Conservation (phyloP, 2,888 invertebrate genomes). For the Caenorhabditis becei region DNA sequence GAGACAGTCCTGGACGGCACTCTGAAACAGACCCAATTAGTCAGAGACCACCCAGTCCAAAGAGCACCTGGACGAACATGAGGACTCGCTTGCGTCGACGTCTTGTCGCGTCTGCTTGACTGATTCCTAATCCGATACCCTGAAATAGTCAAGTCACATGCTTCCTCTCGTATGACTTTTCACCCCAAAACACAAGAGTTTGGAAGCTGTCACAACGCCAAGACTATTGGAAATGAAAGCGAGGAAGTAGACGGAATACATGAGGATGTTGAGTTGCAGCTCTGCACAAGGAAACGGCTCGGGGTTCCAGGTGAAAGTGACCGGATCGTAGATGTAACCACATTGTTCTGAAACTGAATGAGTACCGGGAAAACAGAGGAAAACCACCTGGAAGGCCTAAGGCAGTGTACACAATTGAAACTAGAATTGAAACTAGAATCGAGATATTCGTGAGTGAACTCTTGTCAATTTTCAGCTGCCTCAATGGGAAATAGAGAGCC, state of each 20-base stretch:
- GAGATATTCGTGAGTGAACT: slow-evolving; percentile 20
- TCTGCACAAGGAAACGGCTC: slow-evolving; percentile 32
- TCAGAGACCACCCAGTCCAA: neutral
- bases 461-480: slow-evolving; percentile 22
- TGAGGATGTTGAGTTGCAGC: slow-evolving; percentile 16
- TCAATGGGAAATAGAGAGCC: slow-evolving; percentile 37
- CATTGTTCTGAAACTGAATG: slow-evolving; percentile 33
- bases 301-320: slow-evolving; percentile 28
- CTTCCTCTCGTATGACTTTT: neutral
- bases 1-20: slow-evolving; percentile 20
- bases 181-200: slow-evolving; percentile 30
- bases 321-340: slow-evolving; percentile 39
- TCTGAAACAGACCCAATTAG: slow-evolving; percentile 12
- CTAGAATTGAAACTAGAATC: slow-evolving; percentile 2
- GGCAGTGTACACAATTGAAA: slow-evolving; percentile 9
- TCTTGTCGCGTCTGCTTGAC: slow-evolving; percentile 15
- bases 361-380: neutral
- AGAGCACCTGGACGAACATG: slow-evolving; percentile 40
- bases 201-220: slow-evolving; percentile 27
- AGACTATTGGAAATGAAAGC: slow-evolving; percentile 30
- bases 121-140: slow-evolving; percentile 21
- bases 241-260: slow-evolving; percentile 19
- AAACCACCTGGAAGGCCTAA: slow-evolving; percentile 24
- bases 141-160: slow-evolving; percentile 9
- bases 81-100: slow-evolving; percentile 19